These are phyloP conservation scores for Pseudomyrmex gracilis DNA, from an alignment of 1,140 invertebrate genomes.

Conservation along the genomic window DNA sequence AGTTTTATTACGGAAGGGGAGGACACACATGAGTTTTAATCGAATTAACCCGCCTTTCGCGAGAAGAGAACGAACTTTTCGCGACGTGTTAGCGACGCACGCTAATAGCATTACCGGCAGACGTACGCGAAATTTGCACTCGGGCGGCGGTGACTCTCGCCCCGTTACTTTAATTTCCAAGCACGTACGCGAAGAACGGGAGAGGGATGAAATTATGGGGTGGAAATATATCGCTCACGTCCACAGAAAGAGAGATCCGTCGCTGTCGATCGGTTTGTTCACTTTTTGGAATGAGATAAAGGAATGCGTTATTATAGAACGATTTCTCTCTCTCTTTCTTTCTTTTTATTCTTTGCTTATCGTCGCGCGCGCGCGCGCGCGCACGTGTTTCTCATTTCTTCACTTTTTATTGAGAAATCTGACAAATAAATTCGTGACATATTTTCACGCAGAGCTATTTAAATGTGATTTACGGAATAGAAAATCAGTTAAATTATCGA, in stretches of 20 bases:
- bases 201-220: slow-evolving; percentile 51
- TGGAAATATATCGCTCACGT: slow-evolving; percentile 50
- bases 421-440: slow-evolving; percentile 40
- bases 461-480: slow-evolving; percentile 10
- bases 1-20: slow-evolving; percentile 38
- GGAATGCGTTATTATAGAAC: slow-evolving; percentile 52
- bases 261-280: slow-evolving; percentile 54
- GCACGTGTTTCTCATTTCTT: slow-evolving; percentile 37
- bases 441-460: slow-evolving; percentile 8
- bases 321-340: slow-evolving; percentile 9
- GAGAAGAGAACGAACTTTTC: slow-evolving; percentile 49
- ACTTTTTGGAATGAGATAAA: slow-evolving; percentile 32
- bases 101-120: slow-evolving; percentile 63
- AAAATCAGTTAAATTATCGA: slow-evolving; percentile 2
- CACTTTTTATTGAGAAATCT: neutral
- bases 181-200: slow-evolving; percentile 39
- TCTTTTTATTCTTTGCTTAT: slow-evolving; percentile 30
- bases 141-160: slow-evolving; percentile 13
- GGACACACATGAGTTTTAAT: slow-evolving; percentile 32
- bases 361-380: slow-evolving; percentile 18
- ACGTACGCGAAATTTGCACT: slow-evolving; percentile 49
- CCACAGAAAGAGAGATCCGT: slow-evolving; percentile 42
- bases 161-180: slow-evolving; percentile 59
- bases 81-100: slow-evolving; percentile 57
- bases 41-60: slow-evolving; percentile 62